Evolutionary conservation across 2,113 vertebrate genomes (phyloP).

Genomic region (Calidris pygmaea): DNA sequence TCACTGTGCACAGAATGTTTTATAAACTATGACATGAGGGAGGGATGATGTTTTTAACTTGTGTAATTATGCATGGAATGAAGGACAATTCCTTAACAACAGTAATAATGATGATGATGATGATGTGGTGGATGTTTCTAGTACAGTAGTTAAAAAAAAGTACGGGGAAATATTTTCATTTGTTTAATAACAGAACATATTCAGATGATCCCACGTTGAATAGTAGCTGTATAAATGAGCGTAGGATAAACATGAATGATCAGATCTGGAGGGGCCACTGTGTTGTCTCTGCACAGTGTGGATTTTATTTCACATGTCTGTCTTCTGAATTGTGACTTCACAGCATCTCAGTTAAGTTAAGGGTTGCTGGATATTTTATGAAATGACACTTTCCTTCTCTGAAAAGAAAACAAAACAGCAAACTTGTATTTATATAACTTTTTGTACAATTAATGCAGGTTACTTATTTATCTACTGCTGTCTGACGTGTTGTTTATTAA

Average conservation of each 20-base stretch:
- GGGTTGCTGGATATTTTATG: constrained; percentile 55
- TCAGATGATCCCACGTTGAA: neutral
- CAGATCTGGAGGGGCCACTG: neutral
- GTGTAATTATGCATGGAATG: constrained; percentile 34
- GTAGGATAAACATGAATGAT: neutral
- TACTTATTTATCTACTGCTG: constrained; percentile 72
- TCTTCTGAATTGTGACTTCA: constrained; percentile 68
- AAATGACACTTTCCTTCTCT: constrained; percentile 60
- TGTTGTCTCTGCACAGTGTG: constrained; percentile 38
- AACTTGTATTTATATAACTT: constrained; percentile 71
- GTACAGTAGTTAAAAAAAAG: constrained; percentile 8
- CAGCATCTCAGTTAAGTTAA: constrained; percentile 10
- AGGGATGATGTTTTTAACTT: neutral
- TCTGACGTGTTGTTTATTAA: constrained; percentile 62
- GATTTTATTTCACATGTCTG: constrained; percentile 68
- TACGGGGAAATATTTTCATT: neutral
- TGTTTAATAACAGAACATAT: neutral
- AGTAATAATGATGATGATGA: neutral
- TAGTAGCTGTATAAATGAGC: neutral
- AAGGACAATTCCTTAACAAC: constrained; percentile 26
- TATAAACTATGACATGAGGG: constrained; percentile 1
- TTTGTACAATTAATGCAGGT: constrained; percentile 77
- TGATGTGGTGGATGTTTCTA: constrained; percentile 21
- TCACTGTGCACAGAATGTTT: constrained; percentile 50
- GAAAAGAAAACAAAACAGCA: constrained; percentile 54